Base-by-base conservation (phyloP, 2,888 invertebrate species). In the Physocephala rufipes region DNA sequence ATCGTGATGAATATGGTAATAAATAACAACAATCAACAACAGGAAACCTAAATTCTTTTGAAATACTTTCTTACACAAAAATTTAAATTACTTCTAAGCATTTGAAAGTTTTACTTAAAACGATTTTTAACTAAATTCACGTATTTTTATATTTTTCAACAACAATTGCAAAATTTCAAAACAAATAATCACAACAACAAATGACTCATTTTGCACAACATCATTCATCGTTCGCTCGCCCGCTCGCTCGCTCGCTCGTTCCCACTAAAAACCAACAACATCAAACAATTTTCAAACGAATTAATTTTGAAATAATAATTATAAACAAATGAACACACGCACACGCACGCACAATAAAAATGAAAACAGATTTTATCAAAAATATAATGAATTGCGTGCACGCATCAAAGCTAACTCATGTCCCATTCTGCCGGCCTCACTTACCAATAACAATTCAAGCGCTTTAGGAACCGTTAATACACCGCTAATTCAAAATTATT, bases 331-430 rank as follows among this genome's bases (percentile, higher is more conserved):
- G 2, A 62, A 63, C n/a, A 63, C n/a, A n/a, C n/a, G n/a, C n/a
- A n/a, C n/a, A 36, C 47, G 5, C 19, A 55, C 93, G 92, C 92
- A 95, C 95, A 88, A 36, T 90, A 93, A 91, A 72, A 67, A 68
- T 26, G 19, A 36, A 30, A 65, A 36, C 78, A 95, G 94, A 91
- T 95, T 94, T 91, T 93, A 93, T 91, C 91, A 93, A 89, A 92
- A 93, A 88, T 93, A 94, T 89, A 90, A 91, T 87, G 93, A 93
- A 89, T 91, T 94, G 88, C 92, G 92, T 87, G 94, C 93, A 87
- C 92, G 94, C 88, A 94, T 95, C 88, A 93, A 93, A 90, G 93
- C 94, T 85, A 91, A 91, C 82, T 93, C 93, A 87, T 93, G 92
- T 87, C 92, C 93, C 80, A 90, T 91, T 84, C 90, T 92, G 87